Evolutionary conservation across 2,113 vertebrate genomes (phyloP), one percentile per base, ranked within the genome.

Genomic region (Antennarius striatus): DNA sequence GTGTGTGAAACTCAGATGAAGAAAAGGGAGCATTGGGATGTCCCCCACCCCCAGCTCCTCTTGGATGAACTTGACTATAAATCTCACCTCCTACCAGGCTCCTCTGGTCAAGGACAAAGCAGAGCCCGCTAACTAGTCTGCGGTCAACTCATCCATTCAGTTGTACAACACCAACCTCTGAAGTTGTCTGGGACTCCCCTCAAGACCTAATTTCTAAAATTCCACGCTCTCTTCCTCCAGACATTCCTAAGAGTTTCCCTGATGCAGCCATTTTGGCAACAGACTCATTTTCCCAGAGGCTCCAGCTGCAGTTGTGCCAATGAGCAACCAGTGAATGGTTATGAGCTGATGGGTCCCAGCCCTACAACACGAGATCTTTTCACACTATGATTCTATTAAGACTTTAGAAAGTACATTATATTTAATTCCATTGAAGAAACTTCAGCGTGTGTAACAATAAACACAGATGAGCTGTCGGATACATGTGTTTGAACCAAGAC

Each of bases 161-260:
- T 59, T 12, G 32, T 73, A 57, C 83, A 30, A 1, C 86, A 64
- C 79, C 79, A 60, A 74, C 79, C 79, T 65, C 75, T 14, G n/a
- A 71, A 81, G 61, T 66, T 3, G 5, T 51, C 57, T 69, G 56
- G 56, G 60, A 61, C 52, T 46, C 63, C 66, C 74, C 58, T 62
- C 75, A 22, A 73, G 64, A 51, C 36, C 51, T 78, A 7, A 75
- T 80, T 86, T 83, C 6, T 79, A 65, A 81, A 87, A 89, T 79
- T 85, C 85, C 73, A 82, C 12, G 10, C 49, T 75, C 61, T 71
- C 55, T 67, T 88, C 82, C 85, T 84, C 72, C 81, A 89, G 79
- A 92, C 88, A 92, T 92, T 92, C 89, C 84, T 83, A 49, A 47
- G 61, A 16, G 84, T 83, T 88, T 83, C 87, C 83, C 62, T 3